Evolutionary conservation across 2,888 invertebrate genomes (phyloP).

Genomic region (Cylloceria caligata): DNA sequence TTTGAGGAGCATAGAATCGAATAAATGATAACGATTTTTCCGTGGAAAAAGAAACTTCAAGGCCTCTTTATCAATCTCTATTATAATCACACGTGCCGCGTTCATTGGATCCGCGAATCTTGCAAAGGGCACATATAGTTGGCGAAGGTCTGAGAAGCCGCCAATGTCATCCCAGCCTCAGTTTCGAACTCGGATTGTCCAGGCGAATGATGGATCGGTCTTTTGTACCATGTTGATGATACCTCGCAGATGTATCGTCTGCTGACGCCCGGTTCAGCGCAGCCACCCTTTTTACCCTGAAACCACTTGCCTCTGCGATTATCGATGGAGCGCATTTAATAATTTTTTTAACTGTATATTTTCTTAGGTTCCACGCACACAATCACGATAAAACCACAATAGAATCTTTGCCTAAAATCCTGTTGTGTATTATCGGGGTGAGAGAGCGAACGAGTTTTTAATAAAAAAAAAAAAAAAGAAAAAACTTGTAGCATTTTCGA

Average conservation of each 20-base stretch:
- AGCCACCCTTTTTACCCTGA: conserved; percentile 76
- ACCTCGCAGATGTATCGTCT: conserved; percentile 82
- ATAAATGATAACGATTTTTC: background rate
- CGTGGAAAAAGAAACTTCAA: background rate
- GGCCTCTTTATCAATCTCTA: conserved; percentile 72
- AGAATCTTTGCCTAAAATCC: conserved; percentile 15
- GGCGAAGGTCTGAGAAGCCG: conserved; percentile 66
- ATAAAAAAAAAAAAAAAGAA: background rate
- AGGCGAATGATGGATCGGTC: conserved; percentile 83
- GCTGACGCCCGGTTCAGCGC: conserved; percentile 69
- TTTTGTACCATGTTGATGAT: conserved; percentile 82
- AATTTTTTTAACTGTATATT: conserved; percentile 64
- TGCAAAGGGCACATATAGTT: conserved; percentile 65
- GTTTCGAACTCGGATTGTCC: conserved; percentile 81
- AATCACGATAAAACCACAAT: conserved; percentile 49
- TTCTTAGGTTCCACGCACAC: conserved; percentile 48
- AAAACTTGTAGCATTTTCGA: too few relatives aligned
- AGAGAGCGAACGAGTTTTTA: conserved; percentile 26
- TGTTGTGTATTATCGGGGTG: conserved; percentile 2
- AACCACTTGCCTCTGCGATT: conserved; percentile 82
- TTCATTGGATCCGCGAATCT: conserved; percentile 67
- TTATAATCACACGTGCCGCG: conserved; percentile 78
- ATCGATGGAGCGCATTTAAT: conserved; percentile 82
- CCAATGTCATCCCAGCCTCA: conserved; percentile 67
- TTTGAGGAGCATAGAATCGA: too few relatives aligned